Base-by-base conservation (phyloP, 1,140 invertebrate genomes). In the Watersipora subatra region DNA sequence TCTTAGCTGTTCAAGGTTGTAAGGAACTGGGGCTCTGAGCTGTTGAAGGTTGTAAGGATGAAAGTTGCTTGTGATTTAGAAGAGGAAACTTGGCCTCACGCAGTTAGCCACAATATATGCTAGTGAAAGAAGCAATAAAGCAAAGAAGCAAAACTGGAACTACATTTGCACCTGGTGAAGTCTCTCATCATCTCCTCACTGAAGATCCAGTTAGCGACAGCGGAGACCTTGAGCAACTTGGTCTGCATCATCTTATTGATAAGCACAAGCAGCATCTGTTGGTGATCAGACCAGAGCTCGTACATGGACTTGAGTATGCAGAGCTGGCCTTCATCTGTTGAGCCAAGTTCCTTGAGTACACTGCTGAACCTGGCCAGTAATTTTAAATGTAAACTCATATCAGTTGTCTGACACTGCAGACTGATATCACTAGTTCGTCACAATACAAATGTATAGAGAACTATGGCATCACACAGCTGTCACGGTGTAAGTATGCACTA, bases 141-240 rank as follows among this genome's bases (percentile, higher is more conserved):
- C n/a, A n/a, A n/a, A n/a, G n/a, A n/a, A 46, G 34, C 7, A n/a
- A 7, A 46, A 46, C 34, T 46, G 34, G 7, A 12, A n/a, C 34
- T 46, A 46, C 7, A n/a, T 7, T 46, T 46, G 7, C 34, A 46
- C 34, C 34, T 46, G 7, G 92, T 95, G 77, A 97, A 97, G 77
- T 95, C 91, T 7, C 84, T 78, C 25, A 85, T 85, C 92, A 98
- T 97, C 76, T 97, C 92, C 81, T 92, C 91, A 1, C 92, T 95
- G 82, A 99, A 99, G 64, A 99, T 88, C 96, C 95, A 99, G 72
- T 94, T 97, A 27, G 93, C 93, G 15, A 99, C 93, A 12, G 93
- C 89, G 66, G 92, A 91, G 75, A 93, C 96, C 74, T 97, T 92
- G 19, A 99, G 88, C 57, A 99, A 91, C 77, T 97, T 91, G 34